Evolutionary conservation across 1,140 invertebrate species (phyloP).

Genomic region (Aphis gossypii): DNA sequence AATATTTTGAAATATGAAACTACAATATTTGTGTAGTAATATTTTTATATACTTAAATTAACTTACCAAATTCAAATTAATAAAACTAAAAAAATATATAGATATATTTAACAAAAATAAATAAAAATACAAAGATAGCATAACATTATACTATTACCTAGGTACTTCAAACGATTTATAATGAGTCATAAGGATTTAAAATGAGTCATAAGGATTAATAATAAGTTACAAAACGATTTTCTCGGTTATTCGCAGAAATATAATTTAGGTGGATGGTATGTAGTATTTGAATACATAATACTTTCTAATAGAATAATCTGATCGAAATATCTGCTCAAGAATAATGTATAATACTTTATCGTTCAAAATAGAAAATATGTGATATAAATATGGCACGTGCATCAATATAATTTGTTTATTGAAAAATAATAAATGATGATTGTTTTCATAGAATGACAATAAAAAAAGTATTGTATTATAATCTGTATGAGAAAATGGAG

Average conservation of each 20-base stretch:
- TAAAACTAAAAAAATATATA: too few species aligned
- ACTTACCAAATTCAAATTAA: too few species aligned
- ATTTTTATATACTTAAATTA: background rate
- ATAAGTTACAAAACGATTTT: background rate
- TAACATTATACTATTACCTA: background rate
- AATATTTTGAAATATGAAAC: background rate
- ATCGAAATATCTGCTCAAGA: background rate
- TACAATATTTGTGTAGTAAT: background rate
- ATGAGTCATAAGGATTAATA: background rate
- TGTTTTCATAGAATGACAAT: background rate
- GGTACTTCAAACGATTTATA: background rate
- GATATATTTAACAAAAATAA: too few species aligned
- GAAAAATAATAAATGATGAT: background rate
- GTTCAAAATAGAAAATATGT: background rate
- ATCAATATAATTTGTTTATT: background rate
- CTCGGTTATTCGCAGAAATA: background rate
- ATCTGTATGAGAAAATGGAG: background rate
- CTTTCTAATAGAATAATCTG: background rate
- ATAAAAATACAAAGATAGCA: background rate
- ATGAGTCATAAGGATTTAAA: background rate
- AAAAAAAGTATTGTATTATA: background rate
- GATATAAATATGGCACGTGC: background rate
- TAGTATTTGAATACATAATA: background rate
- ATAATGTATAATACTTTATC: background rate
- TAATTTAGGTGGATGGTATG: background rate